Base-by-base conservation (phyloP, 2,113 vertebrate species). In the Chaenogobius annularis region DNA sequence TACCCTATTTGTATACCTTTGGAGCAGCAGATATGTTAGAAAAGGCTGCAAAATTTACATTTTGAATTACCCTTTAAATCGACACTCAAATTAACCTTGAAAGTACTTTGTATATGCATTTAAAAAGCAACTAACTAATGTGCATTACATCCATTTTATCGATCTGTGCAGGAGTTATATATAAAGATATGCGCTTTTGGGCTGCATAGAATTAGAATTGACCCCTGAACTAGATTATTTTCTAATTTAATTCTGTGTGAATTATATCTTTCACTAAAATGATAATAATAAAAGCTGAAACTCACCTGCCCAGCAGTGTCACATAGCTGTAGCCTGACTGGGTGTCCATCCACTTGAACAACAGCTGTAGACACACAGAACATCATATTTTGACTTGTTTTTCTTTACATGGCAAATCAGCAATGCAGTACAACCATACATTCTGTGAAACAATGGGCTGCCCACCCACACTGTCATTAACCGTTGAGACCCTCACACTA, bases 251-350 rank as follows among this genome's bases (percentile, higher is more conserved):
- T 17, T 54, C 52, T 54, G 19, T 22, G 52, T n/a, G 19, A n/a
- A 55, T n/a, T 10, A 55, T 20, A 22, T 22, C 52, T 7, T 40
- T 66, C 44, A 59, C 17, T 31, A 61, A 35, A 55, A 22, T 1
- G 22, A 55, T 8, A 11, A 20, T 7, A 22, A 61, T 66, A 56
- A 54, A 23, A 43, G 64, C 31, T 6, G 56, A 20, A 40, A 71
- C 89, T 92, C 90, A 95, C 94, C 93, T 95, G 94, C 82, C 94
- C 95, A 0, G 95, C 95, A 0, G 94, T 95, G 88, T 96, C 94
- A 73, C 94, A 95, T 22, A 95, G 87, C 85, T 95, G 94, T 23
- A 95, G 89, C 82, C 94, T 86, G 5, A 95, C 90, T 0, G 95
- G 94, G 74, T 82, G 92, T 58, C 94, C 94, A 19, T 94, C 93